Evolutionary conservation across 35 echinoderm and acorn worm genomes (phyloP).

Genomic region (Diadema setosum): DNA sequence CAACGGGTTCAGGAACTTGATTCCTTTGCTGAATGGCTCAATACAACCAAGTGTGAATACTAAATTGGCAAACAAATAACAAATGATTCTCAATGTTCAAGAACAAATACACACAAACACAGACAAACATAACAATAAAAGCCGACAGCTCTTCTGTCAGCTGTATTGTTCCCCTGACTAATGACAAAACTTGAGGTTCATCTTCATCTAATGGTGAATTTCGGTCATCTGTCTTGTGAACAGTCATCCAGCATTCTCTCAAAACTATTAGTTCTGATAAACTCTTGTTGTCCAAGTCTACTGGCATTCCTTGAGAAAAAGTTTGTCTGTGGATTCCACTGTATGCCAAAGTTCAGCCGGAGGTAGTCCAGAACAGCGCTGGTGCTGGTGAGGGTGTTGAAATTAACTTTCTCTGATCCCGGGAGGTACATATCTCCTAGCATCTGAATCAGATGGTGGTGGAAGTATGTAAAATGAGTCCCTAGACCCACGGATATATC

Average conservation of each 20-base stretch:
- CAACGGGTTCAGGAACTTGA: no score
- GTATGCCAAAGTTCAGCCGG: slow-evolving; percentile 73
- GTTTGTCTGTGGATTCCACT: background rate
- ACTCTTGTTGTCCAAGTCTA: background rate
- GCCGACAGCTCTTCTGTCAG: no score
- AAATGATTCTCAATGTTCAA: no score
- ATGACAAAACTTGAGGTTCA: no score
- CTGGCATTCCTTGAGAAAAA: background rate
- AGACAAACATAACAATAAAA: no score
- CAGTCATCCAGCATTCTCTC: background rate
- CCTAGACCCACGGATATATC: slow-evolving; percentile 69
- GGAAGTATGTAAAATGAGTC: slow-evolving; percentile 84
- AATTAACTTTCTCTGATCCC: slow-evolving; percentile 77
- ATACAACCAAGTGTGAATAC: no score
- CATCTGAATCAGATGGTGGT: slow-evolving; percentile 97
- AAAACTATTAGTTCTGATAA: background rate
- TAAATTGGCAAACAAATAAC: no score
- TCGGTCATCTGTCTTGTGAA: background rate
- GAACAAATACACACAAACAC: no score
- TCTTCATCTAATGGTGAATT: no score
- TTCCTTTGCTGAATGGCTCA: no score
- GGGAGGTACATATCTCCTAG: slow-evolving; percentile 53
- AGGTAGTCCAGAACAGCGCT: slow-evolving; percentile 82
- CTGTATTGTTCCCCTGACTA: no score
- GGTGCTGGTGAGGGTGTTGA: slow-evolving; percentile 80